These are phyloP conservation scores for Ia io DNA, from an alignment of 2,113 vertebrate genomes.

Conservation along the genomic window DNA sequence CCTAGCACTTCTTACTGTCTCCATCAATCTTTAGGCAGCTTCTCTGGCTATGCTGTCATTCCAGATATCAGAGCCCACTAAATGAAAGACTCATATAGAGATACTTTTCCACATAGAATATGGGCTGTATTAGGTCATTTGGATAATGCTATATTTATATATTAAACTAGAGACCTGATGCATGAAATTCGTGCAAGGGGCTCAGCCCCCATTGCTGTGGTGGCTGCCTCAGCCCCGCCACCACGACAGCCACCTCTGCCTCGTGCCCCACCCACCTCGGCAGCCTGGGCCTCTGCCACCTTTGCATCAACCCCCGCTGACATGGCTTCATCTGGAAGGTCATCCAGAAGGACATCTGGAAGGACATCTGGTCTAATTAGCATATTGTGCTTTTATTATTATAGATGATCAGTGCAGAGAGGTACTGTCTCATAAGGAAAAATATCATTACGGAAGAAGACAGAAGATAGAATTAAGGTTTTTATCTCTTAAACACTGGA, in stretches of 20 bases:
- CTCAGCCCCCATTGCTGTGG: no score
- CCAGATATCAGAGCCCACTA: constrained; percentile 57
- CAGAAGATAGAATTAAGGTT: background rate
- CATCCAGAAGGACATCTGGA: no score
- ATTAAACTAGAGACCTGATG: background rate
- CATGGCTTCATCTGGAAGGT: no score
- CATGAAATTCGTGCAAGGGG: no score
- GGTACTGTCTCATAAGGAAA: constrained; percentile 25
- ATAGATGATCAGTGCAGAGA: background rate
- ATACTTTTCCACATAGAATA: constrained; percentile 34
- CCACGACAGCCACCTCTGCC: no score
- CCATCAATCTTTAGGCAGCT: constrained; percentile 66
- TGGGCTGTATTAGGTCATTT: constrained; percentile 17
- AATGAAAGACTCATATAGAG: constrained; percentile 52
- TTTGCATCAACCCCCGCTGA: no score
- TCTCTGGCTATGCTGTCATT: constrained; percentile 45
- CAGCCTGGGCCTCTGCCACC: no score
- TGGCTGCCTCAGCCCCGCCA: no score
- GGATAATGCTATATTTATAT: background rate
- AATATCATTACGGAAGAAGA: constrained; percentile 18
- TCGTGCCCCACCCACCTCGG: no score
- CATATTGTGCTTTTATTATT: no score
- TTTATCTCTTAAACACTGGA: constrained; percentile 18
- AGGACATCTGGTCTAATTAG: no score
- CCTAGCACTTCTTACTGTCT: constrained; percentile 36